phyloP scores from a whole-genome alignment of 1,140 invertebrate genomes.

The Probaryconus sp. region DNA sequence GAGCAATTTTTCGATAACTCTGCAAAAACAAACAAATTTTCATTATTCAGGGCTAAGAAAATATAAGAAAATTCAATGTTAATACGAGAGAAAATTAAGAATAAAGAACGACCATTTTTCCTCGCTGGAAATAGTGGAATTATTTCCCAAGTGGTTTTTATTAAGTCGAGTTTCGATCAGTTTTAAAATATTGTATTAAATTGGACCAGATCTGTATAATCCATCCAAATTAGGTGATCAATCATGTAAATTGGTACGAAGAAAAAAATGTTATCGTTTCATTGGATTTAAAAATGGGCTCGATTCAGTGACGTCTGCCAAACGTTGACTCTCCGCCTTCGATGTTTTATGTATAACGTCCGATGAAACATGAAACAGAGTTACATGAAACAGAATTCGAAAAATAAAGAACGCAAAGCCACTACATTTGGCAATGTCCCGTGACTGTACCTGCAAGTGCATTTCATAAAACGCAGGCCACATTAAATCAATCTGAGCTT shows the following conservation, averaged over 20 bases:
- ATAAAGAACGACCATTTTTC: no score
- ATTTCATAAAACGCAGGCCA: constrained; percentile 33
- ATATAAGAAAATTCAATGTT: constrained; percentile 1
- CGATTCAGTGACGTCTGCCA: constrained; percentile 47
- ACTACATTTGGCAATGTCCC: constrained; percentile 17
- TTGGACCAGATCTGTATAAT: no score
- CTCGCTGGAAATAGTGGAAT: no score
- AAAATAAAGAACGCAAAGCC: constrained; percentile 37
- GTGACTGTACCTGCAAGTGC: constrained; percentile 31
- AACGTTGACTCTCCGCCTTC: constrained; percentile 49
- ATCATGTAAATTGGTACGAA: no score
- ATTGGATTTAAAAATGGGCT: constrained; percentile 14
- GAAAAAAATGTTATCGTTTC: no score
- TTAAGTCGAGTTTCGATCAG: no score
- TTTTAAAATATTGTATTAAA: no score
- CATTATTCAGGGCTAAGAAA: no score
- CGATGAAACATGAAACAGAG: constrained; percentile 49
- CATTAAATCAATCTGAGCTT: constrained; percentile 50
- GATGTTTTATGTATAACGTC: constrained; percentile 63
- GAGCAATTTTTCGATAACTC: constrained; percentile 77
- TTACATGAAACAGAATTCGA: constrained; percentile 51
- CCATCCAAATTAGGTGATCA: no score
- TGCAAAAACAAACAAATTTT: constrained; percentile 63
- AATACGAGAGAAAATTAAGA: no score
- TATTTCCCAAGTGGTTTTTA: no score